Conservation (phyloP, 2,888 invertebrate species). For the Pegoplata infirma region DNA sequence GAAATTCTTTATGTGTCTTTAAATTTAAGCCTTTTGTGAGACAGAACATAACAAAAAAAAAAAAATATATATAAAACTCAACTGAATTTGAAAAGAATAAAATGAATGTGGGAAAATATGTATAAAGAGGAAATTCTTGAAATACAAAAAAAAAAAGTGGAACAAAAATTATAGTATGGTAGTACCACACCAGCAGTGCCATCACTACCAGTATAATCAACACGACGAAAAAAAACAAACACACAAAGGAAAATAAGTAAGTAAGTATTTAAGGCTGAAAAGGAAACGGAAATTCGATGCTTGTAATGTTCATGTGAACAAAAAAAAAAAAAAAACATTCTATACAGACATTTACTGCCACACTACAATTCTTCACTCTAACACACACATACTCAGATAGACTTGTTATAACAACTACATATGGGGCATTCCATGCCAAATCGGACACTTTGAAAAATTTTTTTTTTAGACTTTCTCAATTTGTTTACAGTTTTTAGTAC, state of each 20-base stretch:
- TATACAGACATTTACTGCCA: neutral
- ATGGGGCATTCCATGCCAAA: no score
- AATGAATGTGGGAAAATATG: slow-evolving; percentile 4
- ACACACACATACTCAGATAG: no score
- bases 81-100: neutral
- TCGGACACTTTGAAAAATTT: no score
- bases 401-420: no score
- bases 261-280: slow-evolving; percentile 42
- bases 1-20: slow-evolving; percentile 45
- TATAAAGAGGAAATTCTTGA: neutral
- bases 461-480: no score
- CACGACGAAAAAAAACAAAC: neutral
- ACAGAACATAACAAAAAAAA: no score
- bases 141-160: neutral
- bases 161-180: slow-evolving; percentile 8
- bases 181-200: neutral
- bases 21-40: slow-evolving; percentile 48
- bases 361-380: neutral
- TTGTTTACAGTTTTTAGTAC: no score
- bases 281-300: slow-evolving; percentile 57
- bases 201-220: slow-evolving; percentile 9
- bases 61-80: no score
- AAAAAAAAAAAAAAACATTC: slow-evolving; percentile 1
- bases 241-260: slow-evolving; percentile 2
- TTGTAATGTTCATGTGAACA: slow-evolving; percentile 47